Evolutionary conservation across 2,888 invertebrate species (phyloP).

Genomic region (Pharmacophagus antenor): DNA sequence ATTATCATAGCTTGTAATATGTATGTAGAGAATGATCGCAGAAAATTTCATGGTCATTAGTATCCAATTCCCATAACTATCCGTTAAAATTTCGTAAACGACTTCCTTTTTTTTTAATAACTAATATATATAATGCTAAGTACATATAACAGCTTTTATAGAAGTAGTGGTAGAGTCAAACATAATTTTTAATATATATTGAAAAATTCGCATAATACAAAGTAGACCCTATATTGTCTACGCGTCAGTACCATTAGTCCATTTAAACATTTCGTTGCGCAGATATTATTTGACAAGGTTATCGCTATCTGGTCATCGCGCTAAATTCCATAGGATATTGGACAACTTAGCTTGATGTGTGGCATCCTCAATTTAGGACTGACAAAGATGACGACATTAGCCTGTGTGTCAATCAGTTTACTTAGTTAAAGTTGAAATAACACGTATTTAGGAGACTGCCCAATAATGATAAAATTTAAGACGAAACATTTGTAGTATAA

Average conservation of each 20-base stretch:
- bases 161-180: too few species aligned
- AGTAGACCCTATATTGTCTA: neutral
- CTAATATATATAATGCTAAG: too few species aligned
- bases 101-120: too few species aligned
- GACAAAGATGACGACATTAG: constrained; percentile 57
- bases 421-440: constrained; percentile 66
- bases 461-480: neutral
- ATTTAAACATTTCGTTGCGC: constrained; percentile 17
- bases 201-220: too few species aligned
- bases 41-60: too few species aligned
- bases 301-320: constrained; percentile 42
- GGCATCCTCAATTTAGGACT: constrained; percentile 70
- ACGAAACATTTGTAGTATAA: too few species aligned
- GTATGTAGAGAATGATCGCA: too few species aligned
- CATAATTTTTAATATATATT: too few species aligned
- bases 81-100: too few species aligned
- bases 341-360: constrained; percentile 64
- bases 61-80: too few species aligned
- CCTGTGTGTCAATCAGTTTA: constrained; percentile 64
- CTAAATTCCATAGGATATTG: constrained; percentile 66
- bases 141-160: too few species aligned
- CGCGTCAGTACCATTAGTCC: neutral
- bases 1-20: too few species aligned
- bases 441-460: constrained; percentile 29
- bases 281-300: constrained; percentile 43